Percentiles rank a stretch among this genome's conserved stretches.
Evolutionary conservation across 2,888 invertebrate species (phyloP).

Genomic region (Plagiodera versicolora): DNA sequence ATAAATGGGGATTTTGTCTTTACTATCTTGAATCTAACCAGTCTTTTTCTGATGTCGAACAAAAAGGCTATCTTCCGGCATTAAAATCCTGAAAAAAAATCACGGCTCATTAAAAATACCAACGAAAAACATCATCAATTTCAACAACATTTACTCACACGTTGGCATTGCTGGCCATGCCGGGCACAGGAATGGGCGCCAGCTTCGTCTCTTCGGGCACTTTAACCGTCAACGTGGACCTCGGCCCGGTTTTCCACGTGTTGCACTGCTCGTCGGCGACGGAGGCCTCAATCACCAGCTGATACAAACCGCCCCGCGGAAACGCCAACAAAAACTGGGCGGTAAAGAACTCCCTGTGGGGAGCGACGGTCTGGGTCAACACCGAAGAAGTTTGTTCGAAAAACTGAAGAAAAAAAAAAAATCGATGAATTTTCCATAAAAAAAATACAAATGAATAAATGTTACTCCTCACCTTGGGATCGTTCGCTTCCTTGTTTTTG

Average conservation of each 20-base stretch:
- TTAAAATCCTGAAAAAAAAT: constrained; percentile 46
- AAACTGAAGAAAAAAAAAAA: constrained; percentile 43
- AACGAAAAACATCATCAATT: too few species aligned
- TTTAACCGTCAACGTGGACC: constrained; percentile 74
- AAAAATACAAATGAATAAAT: not conserved
- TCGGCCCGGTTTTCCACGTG: constrained; percentile 89
- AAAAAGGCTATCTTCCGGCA: constrained; percentile 51
- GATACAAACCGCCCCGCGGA: constrained; percentile 67
- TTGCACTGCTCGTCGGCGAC: constrained; percentile 82
- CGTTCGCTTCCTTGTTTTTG: constrained; percentile 50
- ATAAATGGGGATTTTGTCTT: constrained; percentile 7
- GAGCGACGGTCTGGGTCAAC: constrained; percentile 80
- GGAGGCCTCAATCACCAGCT: constrained; percentile 81
- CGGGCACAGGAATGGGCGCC: constrained; percentile 51
- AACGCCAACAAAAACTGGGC: constrained; percentile 86
- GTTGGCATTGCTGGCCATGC: constrained; percentile 51
- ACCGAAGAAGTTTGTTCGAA: constrained; percentile 49
- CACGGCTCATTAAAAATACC: too few species aligned
- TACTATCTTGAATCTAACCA: not conserved
- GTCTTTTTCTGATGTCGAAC: constrained; percentile 46
- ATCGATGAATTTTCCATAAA: not conserved
- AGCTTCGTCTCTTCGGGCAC: constrained; percentile 66
- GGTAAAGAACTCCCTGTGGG: constrained; percentile 92
- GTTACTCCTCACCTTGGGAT: constrained; percentile 42
- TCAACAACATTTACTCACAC: constrained; percentile 45